Evolutionary conservation across 1,140 invertebrate species (phyloP), one percentile per base, ranked within the genome.

Genomic region (Pentalonia nigronervosa): DNA sequence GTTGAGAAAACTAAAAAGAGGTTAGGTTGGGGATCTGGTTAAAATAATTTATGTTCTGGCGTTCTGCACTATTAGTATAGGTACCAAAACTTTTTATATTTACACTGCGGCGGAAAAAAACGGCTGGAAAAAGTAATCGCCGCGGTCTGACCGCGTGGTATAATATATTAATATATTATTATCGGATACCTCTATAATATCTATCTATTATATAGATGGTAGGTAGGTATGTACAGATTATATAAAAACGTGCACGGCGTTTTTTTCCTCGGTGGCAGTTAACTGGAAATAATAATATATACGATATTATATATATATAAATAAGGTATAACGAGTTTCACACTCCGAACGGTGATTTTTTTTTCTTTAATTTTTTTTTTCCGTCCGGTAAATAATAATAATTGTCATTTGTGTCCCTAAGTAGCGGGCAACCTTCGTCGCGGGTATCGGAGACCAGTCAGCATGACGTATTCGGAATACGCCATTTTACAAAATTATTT

Each of bases 261-360:
- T 87, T 87, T 86, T 87, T 47, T 30, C 45, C 30, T 87, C 45
- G 45, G 23, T 45, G 45, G 36, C 34, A 25, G 83, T 84, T 84
- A 87, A 87, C 84, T 87, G 84, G 84, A 87, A 87, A 87, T 87
- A 87, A 87, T 87, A 87, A 84, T 87, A 47, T 87, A 87, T 41
- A 23, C 83, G 41, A 84, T 84, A n/a, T 76, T n/a, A 76, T 76
- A n/a, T 76, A n/a, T 76, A 87, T 48, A 86, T 86, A 30, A 45
- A 41, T 84, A 87, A 48, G 84, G 84, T 4, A 87, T 87, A 87
- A 87, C 84, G 84, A 87, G 84, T 87, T 87, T 87, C 84, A 87
- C 84, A 87, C 84, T 47, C 41, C 84, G 84, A 48, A 87, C 45
- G 84, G 41, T 87, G 84, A 47, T 87, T 87, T 87, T 41, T 87